These are phyloP conservation scores for Irena cyanogastra DNA, from an alignment of 2,113 vertebrate species.

Conservation along the genomic window DNA sequence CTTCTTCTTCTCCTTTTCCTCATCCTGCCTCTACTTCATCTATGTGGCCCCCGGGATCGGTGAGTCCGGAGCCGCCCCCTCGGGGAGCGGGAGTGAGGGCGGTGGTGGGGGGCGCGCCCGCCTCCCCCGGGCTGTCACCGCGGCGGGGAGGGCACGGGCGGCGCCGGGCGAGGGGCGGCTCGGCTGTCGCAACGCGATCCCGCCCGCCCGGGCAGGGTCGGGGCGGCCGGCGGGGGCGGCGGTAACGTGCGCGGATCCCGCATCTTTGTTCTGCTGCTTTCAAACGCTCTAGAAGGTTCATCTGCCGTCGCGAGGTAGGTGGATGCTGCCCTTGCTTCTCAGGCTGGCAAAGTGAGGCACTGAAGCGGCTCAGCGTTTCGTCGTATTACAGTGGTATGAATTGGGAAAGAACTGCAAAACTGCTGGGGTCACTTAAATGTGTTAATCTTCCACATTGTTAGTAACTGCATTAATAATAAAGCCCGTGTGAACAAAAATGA, in stretches of 20 bases:
- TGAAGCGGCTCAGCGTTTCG: neutral
- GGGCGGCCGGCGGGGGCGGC: neutral
- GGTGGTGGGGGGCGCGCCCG: neutral
- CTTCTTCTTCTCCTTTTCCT: slow-evolving; percentile 93
- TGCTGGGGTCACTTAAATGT: neutral
- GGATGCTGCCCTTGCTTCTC: neutral
- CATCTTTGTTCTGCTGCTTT: slow-evolving; percentile 14
- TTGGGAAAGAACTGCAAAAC: neutral
- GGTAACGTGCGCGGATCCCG: neutral
- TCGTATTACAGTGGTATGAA: neutral
- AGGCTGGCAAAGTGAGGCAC: neutral
- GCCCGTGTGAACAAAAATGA: neutral
- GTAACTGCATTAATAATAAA: neutral
- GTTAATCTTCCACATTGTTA: neutral
- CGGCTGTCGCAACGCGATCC: neutral
- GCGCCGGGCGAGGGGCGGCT: neutral
- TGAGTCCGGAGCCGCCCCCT: slow-evolving; percentile 61
- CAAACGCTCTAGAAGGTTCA: slow-evolving; percentile 52
- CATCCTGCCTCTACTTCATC: slow-evolving; percentile 94
- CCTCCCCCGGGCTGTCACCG: neutral
- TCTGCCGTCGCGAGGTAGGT: neutral
- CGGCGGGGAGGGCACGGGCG: neutral
- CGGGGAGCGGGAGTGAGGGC: neutral
- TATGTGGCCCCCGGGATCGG: slow-evolving; percentile 94
- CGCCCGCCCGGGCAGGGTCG: neutral